These are phyloP conservation scores for Latrodectus geometricus DNA, from an alignment of 1,140 invertebrate genomes.

Conservation along the genomic window DNA sequence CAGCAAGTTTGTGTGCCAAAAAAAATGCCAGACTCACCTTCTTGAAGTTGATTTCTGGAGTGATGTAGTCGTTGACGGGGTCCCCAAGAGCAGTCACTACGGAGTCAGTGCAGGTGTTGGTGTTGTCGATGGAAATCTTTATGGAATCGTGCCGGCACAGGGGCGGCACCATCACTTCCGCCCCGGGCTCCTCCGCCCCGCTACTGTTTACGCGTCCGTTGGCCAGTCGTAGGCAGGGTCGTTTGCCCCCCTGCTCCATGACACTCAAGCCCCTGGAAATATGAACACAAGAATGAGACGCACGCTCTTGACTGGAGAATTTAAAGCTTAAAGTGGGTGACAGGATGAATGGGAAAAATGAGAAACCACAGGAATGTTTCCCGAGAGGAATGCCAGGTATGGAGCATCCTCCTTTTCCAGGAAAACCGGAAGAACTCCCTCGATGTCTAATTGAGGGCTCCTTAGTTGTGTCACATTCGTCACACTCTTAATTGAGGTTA, in stretches of 20 bases:
- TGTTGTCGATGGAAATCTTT: constrained; percentile 87
- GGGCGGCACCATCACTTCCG: constrained; percentile 62
- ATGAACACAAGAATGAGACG: no score
- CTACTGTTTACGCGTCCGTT: constrained; percentile 74
- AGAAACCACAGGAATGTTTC: no score
- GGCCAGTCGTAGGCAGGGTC: constrained; percentile 74
- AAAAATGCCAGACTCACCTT: constrained; percentile 60
- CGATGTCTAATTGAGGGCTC: no score
- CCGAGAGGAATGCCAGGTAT: no score
- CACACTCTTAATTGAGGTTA: no score
- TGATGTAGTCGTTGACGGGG: constrained; percentile 84
- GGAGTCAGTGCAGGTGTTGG: constrained; percentile 87
- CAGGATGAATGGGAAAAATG: no score
- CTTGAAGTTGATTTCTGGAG: constrained; percentile 73
- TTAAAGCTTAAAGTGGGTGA: no score
- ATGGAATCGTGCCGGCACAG: constrained; percentile 69
- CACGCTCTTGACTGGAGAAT: no score
- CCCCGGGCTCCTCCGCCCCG: constrained; percentile 77
- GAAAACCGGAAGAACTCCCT: no score
- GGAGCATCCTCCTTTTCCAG: no score
- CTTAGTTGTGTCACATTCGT: no score
- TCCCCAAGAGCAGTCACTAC: constrained; percentile 86
- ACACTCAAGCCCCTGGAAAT: constrained; percentile 64
- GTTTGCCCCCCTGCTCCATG: constrained; percentile 75
- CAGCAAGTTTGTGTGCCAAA: neutral